Evolutionary conservation across 2,113 vertebrate species (phyloP).

Genomic region (Lycocorax pyrrhopterus): DNA sequence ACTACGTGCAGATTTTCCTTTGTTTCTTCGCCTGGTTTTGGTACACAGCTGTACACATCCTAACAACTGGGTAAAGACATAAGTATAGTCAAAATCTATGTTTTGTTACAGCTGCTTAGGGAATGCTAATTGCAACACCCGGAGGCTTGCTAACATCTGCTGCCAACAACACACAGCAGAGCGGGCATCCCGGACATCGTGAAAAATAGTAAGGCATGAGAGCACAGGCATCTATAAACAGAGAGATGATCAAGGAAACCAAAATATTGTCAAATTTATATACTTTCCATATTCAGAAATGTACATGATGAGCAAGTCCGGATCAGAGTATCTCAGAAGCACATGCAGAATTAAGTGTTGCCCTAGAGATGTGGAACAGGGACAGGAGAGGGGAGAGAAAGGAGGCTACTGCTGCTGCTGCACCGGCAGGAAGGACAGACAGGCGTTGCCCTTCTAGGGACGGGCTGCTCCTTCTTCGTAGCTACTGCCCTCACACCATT

Average conservation of each 20-base stretch:
- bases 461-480: not conserved
- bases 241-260: not conserved
- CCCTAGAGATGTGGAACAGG: not conserved
- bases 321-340: not conserved
- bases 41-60: not conserved
- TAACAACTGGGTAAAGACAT: not conserved
- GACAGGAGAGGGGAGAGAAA: not conserved
- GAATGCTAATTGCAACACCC: not conserved
- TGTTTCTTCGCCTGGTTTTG: not conserved
- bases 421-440: rapidly evolving
- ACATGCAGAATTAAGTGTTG: rapidly evolving
- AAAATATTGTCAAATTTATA: not conserved
- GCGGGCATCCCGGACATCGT: not conserved
- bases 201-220: not conserved
- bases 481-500: not conserved
- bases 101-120: not conserved
- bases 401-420: not conserved
- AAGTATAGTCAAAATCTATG: not conserved
- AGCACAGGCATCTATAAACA: not conserved
- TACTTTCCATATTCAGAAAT: not conserved
- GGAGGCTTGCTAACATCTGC: not conserved
- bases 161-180: not conserved
- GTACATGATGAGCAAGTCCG: not conserved
- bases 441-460: not conserved
- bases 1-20: not conserved